These are phyloP conservation scores for Acanthiza pusilla DNA, from an alignment of 2,797 vertebrate species.

Conservation along the genomic window DNA sequence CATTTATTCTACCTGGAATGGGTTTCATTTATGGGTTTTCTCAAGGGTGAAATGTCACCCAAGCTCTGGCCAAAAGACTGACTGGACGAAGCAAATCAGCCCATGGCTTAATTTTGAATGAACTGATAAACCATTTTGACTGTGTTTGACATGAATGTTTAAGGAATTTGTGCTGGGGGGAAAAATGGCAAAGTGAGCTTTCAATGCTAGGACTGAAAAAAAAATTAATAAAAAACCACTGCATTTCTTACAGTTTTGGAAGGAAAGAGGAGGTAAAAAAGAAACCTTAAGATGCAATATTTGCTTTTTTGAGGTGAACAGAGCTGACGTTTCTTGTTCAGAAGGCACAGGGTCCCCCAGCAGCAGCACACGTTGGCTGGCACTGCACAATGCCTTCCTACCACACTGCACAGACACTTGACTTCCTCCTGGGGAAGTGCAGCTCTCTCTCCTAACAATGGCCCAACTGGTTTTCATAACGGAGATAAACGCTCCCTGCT, in stretches of 20 bases:
- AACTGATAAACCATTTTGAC: neutral
- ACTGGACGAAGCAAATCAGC: neutral
- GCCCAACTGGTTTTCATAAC: conserved; percentile 59
- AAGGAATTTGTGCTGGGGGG: neutral
- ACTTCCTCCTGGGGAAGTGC: conserved; percentile 51
- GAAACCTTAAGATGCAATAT: neutral
- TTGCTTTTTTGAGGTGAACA: neutral
- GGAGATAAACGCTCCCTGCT: conserved; percentile 56
- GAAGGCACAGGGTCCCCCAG: neutral
- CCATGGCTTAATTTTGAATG: neutral
- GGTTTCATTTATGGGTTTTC: neutral
- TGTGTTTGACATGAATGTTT: neutral
- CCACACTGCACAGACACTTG: conserved; percentile 23
- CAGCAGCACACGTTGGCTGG: neutral
- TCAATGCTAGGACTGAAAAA: neutral
- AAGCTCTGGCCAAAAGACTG: neutral
- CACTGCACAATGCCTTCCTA: neutral
- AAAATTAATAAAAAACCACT: neutral
- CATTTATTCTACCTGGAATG: neutral
- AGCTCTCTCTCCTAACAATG: conserved; percentile 56
- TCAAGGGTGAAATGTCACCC: neutral
- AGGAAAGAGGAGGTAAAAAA: neutral
- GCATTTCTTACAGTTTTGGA: neutral
- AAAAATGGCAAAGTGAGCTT: neutral
- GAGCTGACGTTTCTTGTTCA: neutral